Evolutionary conservation across 2,797 vertebrate genomes (phyloP).

Genomic region (Siniperca undulata): DNA sequence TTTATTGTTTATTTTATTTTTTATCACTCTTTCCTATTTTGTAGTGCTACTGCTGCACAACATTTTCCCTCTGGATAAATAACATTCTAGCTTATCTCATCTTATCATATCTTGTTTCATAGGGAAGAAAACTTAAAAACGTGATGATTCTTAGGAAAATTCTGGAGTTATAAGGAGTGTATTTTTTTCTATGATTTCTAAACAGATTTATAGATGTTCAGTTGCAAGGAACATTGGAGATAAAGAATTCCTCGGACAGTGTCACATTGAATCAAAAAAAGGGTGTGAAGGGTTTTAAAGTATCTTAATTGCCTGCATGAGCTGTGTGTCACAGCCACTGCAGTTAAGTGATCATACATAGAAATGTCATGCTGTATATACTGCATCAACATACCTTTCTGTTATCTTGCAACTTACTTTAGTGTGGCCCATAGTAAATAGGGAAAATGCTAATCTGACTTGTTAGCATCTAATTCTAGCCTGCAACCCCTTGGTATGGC

Average conservation of each 20-base stretch:
- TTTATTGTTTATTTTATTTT: too few relatives aligned
- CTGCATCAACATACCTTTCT: neutral
- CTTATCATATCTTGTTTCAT: neutral
- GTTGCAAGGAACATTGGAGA: neutral
- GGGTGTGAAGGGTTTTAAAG: neutral
- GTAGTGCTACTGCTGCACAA: too few relatives aligned
- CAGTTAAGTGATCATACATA: neutral
- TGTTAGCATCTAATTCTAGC: constrained; percentile 34
- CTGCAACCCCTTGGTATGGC: neutral
- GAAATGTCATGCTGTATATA: neutral
- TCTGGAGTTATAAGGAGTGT: neutral
- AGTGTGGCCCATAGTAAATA: constrained; percentile 4
- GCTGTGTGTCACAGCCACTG: neutral
- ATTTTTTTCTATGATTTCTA: neutral
- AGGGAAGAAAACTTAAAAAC: neutral
- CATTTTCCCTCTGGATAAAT: too few relatives aligned
- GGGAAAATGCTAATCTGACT: constrained; percentile 31
- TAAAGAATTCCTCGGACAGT: neutral
- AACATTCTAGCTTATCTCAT: too few relatives aligned
- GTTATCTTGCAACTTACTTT: constrained; percentile 6
- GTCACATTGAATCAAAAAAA: too few relatives aligned
- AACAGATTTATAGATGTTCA: neutral
- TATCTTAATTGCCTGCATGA: neutral
- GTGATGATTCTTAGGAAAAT: neutral
- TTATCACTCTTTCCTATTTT: too few relatives aligned